Evolutionary conservation across 2,888 invertebrate species (phyloP).

Genomic region (Agrypnus murinus): DNA sequence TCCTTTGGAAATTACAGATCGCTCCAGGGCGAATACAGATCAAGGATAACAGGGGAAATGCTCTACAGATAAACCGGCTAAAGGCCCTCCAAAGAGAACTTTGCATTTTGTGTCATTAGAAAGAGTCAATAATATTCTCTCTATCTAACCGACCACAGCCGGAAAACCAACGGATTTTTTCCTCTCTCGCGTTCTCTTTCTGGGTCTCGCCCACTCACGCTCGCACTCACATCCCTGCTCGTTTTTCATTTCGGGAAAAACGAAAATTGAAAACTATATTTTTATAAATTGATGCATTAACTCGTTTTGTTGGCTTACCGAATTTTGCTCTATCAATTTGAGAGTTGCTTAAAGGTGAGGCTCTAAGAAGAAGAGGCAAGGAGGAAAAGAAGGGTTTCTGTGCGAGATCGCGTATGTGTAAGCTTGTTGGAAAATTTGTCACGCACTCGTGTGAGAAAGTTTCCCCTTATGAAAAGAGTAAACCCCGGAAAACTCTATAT

Average conservation of each 20-base stretch:
- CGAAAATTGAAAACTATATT: constrained; percentile 8
- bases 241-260: too few species aligned
- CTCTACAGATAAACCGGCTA: constrained; percentile 36
- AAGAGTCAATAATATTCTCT: constrained; percentile 25
- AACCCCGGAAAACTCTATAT: constrained; percentile 18
- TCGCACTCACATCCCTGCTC: too few species aligned
- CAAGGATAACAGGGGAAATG: constrained; percentile 33
- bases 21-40: constrained; percentile 39
- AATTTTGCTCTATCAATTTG: not conserved
- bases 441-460: not conserved
- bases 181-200: too few species aligned
- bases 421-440: constrained; percentile 20
- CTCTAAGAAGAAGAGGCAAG: not conserved
- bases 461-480: constrained; percentile 26
- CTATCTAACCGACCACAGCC: not conserved
- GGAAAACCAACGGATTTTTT: not conserved
- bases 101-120: constrained; percentile 39
- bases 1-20: constrained; percentile 42
- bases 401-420: not conserved
- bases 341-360: not conserved
- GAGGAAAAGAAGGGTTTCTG: not conserved
- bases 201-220: too few species aligned
- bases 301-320: not conserved
- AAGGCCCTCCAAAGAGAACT: constrained; percentile 30
- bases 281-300: constrained; percentile 10